Conservation (phyloP, 2,888 invertebrate genomes). For the Ditylenchus weischeri region DNA sequence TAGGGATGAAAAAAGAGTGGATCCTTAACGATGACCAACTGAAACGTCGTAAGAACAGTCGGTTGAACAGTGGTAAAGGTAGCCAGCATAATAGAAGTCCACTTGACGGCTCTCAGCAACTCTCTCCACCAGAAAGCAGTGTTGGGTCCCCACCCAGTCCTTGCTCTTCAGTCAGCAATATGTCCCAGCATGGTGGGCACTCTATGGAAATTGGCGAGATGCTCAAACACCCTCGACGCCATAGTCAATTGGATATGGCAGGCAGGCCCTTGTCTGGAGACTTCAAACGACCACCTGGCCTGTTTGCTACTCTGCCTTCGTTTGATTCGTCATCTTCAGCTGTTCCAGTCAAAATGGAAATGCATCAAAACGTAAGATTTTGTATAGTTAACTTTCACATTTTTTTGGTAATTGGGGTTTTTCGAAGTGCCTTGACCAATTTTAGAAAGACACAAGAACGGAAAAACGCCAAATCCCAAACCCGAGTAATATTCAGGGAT, state of each 20-base stretch:
- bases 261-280: too few relatives aligned
- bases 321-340: too few relatives aligned
- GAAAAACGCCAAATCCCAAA: too few relatives aligned
- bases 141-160: constrained; percentile 7
- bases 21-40: constrained; percentile 90
- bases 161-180: constrained; percentile 4
- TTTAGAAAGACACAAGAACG: too few relatives aligned
- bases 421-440: too few relatives aligned
- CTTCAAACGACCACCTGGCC: too few relatives aligned
- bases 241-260: background rate
- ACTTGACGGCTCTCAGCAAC: constrained; percentile 12
- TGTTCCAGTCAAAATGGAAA: too few relatives aligned
- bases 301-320: too few relatives aligned
- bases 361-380: too few relatives aligned
- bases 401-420: too few relatives aligned
- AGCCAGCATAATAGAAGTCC: constrained; percentile 10
- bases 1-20: constrained; percentile 95
- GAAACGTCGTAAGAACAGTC: constrained; percentile 55
- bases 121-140: constrained; percentile 14
- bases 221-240: constrained; percentile 3
- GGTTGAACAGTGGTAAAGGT: constrained; percentile 44
- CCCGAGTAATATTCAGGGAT: too few relatives aligned
- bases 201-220: background rate
- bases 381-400: too few relatives aligned
- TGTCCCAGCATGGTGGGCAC: background rate